A percentile compares a stretch with the other conserved stretches of the same genome.
phyloP scores from a whole-genome alignment of 2,888 invertebrate species.

The Rhabditoides inermis region DNA sequence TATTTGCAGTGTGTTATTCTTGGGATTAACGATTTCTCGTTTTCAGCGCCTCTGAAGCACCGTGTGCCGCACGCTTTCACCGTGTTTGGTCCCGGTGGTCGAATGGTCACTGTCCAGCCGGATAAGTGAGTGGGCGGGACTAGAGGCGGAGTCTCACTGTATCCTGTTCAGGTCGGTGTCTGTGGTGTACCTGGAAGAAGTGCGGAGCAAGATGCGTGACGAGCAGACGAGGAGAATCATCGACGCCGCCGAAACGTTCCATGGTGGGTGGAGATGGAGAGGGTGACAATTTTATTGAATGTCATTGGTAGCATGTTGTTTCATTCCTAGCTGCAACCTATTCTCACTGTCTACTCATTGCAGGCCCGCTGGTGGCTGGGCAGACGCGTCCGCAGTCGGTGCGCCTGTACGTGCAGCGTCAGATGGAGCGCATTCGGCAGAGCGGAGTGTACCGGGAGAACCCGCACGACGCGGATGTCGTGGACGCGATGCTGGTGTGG shows the following conservation, averaged over 20 bases:
- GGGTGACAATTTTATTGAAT: background rate
- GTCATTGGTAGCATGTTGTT: background rate
- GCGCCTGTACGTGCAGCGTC: constrained; percentile 40
- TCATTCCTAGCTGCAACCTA: background rate
- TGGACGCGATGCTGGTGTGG: constrained; percentile 46
- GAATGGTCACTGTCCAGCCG: constrained; percentile 15
- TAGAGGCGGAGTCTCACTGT: too few relatives aligned
- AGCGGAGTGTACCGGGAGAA: constrained; percentile 12
- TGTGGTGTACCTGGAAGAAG: constrained; percentile 14
- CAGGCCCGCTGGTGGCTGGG: constrained; percentile 23
- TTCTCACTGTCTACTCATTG: too few relatives aligned
- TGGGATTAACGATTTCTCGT: too few relatives aligned
- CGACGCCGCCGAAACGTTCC: constrained; percentile 19
- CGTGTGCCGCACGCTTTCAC: constrained; percentile 19
- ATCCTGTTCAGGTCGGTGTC: constrained; percentile 19
- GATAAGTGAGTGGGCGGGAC: too few relatives aligned
- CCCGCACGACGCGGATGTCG: constrained; percentile 18
- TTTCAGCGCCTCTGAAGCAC: constrained; percentile 18
- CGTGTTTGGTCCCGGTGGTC: constrained; percentile 20
- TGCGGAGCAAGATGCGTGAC: constrained; percentile 15
- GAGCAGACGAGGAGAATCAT: constrained; percentile 12
- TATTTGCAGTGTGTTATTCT: too few relatives aligned
- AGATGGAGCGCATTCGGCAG: constrained; percentile 31
- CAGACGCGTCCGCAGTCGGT: constrained; percentile 27
- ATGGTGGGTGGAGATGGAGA: constrained; percentile 6